Evolutionary conservation across 2,888 invertebrate genomes (phyloP), one percentile per base, ranked within the genome.

Genomic region (Odontocerum albicorne): DNA sequence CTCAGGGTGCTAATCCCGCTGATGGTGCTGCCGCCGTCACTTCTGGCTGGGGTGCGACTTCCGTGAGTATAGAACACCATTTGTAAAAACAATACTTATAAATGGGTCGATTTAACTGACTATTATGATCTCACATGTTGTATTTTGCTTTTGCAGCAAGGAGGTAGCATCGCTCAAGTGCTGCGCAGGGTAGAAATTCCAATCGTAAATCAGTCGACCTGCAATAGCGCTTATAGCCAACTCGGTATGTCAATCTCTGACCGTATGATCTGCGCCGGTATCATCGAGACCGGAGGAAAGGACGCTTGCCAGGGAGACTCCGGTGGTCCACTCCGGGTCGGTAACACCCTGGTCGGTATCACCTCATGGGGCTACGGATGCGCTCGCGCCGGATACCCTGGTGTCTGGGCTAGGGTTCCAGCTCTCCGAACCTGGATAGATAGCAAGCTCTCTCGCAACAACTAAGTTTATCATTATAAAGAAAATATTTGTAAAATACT

Each of bases 321-420:
- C 12, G 82, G 82, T 3, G 82, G 82, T 13, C 81, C 82, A 39
- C 66, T 82, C 27, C 79, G 77, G 12, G 68, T 71, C 45, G 66
- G 70, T 40, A 69, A 69, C 33, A 65, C 67, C 49, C 66, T 81
- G 38, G 66, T 82, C 39, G 82, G 82, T 36, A 70, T 82, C 49
- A 81, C 82, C 1, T 82, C 82, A 13, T 82, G 79, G 75, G 82
- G 82, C 31, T 79, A 78, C 68, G 77, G 76, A 2, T 82, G 82
- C 62, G 82, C 81, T 4, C 70, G 74, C 36, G 64, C 66, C 1
- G 60, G 65, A 27, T 81, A 79, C 61, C 83, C 83, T 2, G 82
- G 82, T 38, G 81, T 83, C 1, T 83, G 82, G 52, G 79, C 80
- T 1, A 73, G 79, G 62, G 73, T 83, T 17, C 73, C 76, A 0